Evolutionary conservation across 1,140 invertebrate species (phyloP).

Genomic region (Drosophila kikkawai): DNA sequence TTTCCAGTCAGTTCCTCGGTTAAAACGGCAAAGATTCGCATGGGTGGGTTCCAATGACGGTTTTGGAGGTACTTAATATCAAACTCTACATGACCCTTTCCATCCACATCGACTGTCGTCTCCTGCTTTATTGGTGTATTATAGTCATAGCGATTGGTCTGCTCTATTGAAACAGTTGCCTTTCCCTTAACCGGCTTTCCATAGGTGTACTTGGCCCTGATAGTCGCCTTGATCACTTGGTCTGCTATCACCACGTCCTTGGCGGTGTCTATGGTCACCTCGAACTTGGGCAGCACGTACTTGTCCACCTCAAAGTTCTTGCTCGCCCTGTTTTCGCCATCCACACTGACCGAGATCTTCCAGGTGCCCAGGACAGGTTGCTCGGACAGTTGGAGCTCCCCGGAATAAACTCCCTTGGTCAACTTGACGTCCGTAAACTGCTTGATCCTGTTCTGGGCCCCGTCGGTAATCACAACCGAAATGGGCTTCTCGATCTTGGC

Average conservation of each 20-base stretch:
- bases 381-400: slow-evolving; percentile 92
- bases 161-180: slow-evolving; percentile 87
- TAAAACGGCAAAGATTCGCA: slow-evolving; percentile 90
- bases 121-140: slow-evolving; percentile 48
- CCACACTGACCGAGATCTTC: slow-evolving; percentile 89
- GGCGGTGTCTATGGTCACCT: slow-evolving; percentile 92
- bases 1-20: slow-evolving; percentile 90
- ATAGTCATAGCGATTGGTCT: too few relatives aligned
- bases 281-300: slow-evolving; percentile 97
- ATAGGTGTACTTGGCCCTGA: slow-evolving; percentile 90
- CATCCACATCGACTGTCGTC: slow-evolving; percentile 90
- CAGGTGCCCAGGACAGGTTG: slow-evolving; percentile 95
- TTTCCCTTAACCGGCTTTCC: slow-evolving; percentile 92
- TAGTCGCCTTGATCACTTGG: slow-evolving; percentile 90
- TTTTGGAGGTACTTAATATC: slow-evolving; percentile 87
- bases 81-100: slow-evolving; percentile 90
- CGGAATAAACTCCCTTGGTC: slow-evolving; percentile 91
- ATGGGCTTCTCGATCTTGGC: slow-evolving; percentile 82
- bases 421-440: slow-evolving; percentile 90
- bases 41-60: slow-evolving; percentile 60
- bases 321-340: slow-evolving; percentile 39
- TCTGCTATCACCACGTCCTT: slow-evolving; percentile 93
- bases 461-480: slow-evolving; percentile 63
- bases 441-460: slow-evolving; percentile 86
- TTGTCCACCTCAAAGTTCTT: slow-evolving; percentile 88